phyloP scores from a whole-genome alignment of 2,888 invertebrate species.

The Torymus auratus region DNA sequence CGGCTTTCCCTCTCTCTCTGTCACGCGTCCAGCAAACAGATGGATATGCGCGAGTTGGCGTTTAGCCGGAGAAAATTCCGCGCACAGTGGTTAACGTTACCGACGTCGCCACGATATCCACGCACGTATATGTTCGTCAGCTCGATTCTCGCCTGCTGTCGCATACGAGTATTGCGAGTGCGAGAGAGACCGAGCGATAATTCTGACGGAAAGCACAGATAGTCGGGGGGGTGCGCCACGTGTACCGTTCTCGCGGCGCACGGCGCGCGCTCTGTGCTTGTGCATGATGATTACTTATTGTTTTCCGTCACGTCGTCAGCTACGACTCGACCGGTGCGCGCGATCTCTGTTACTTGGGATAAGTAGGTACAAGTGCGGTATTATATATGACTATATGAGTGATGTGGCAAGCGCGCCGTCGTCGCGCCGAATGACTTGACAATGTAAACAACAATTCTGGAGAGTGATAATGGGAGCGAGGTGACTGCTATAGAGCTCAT shows the following conservation, averaged over 20 bases:
- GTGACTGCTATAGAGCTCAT: too few relatives aligned
- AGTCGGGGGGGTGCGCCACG: conserved; percentile 43
- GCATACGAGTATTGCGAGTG: too few relatives aligned
- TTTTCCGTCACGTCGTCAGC: background rate
- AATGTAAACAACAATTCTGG: conserved; percentile 4
- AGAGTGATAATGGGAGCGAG: background rate
- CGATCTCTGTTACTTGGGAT: background rate
- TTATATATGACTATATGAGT: background rate
- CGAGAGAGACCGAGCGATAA: too few relatives aligned
- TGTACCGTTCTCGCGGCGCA: conserved; percentile 29
- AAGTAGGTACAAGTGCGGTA: too few relatives aligned
- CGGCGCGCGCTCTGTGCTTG: background rate
- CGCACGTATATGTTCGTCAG: too few relatives aligned
- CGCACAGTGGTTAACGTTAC: background rate
- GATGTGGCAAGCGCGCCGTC: background rate
- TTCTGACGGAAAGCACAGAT: too few relatives aligned
- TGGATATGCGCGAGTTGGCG: conserved; percentile 14
- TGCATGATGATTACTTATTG: background rate
- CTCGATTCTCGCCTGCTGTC: too few relatives aligned
- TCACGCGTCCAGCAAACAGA: conserved; percentile 41
- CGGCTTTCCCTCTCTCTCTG: background rate
- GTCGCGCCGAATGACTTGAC: background rate
- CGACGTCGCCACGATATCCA: background rate
- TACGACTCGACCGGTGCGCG: conserved; percentile 9
- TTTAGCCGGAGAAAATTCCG: background rate